These are phyloP conservation scores for Drosophila birchii DNA, from an alignment of 2,888 invertebrate genomes.

Conservation along the genomic window DNA sequence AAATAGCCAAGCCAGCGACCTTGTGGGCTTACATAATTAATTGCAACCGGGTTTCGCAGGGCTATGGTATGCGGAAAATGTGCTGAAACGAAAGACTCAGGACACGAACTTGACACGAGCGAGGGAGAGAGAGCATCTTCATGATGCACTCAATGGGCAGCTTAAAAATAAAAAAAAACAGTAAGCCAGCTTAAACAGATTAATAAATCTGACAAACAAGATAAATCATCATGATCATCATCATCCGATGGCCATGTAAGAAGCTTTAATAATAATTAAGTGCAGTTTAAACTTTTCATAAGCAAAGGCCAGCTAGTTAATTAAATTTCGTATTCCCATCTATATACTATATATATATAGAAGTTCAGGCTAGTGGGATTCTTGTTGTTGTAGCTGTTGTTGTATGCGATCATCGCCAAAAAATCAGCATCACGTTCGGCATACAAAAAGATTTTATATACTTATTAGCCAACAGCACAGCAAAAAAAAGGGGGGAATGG, in stretches of 20 bases:
- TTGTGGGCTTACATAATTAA: slow-evolving; percentile 78
- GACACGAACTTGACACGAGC: slow-evolving; percentile 62
- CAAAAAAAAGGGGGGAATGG: slow-evolving; percentile 33
- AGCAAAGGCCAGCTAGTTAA: slow-evolving; percentile 72
- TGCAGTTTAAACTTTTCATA: slow-evolving; percentile 37
- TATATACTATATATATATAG: not conserved
- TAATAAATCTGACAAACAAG: slow-evolving; percentile 33
- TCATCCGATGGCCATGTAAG: slow-evolving; percentile 25
- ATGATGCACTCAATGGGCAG: slow-evolving; percentile 53
- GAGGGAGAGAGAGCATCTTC: slow-evolving; percentile 2
- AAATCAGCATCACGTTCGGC: slow-evolving; percentile 74
- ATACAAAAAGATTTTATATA: slow-evolving; percentile 64
- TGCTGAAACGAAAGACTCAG: slow-evolving; percentile 67
- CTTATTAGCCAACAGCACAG: slow-evolving; percentile 52
- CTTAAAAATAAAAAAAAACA: slow-evolving; percentile 10
- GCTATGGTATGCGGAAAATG: slow-evolving; percentile 72
- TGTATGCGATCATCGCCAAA: slow-evolving; percentile 76
- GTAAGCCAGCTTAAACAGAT: slow-evolving; percentile 4
- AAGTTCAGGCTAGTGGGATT: slow-evolving; percentile 17
- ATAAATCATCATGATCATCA: slow-evolving; percentile 40
- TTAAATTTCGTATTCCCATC: slow-evolving; percentile 61
- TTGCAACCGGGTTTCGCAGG: slow-evolving; percentile 59
- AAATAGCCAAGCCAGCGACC: slow-evolving; percentile 59
- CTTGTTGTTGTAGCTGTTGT: slow-evolving; percentile 18
- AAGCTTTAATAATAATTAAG: slow-evolving; percentile 42